phyloP scores from a whole-genome alignment of 2,113 vertebrate genomes.

The Ploceus nigricollis region DNA sequence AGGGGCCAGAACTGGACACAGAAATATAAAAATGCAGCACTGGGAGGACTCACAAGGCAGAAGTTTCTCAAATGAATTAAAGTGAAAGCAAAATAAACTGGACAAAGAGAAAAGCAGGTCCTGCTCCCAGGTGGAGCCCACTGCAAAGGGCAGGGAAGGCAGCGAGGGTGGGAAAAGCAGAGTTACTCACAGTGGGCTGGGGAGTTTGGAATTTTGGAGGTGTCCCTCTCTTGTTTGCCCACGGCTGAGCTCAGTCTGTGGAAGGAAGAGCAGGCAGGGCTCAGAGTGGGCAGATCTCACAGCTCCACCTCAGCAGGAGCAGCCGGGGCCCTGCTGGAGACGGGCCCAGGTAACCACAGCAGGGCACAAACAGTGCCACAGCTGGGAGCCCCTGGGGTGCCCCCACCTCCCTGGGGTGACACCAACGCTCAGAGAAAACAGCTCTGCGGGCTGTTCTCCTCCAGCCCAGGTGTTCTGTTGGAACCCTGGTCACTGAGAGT shows the following conservation, averaged over 20 bases:
- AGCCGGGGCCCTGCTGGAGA: not conserved
- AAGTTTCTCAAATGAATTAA: not conserved
- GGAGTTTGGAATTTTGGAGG: not conserved
- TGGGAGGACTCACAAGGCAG: not conserved
- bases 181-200: slow-evolving; percentile 26
- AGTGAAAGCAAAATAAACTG: not conserved
- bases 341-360: not conserved
- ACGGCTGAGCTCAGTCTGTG: not conserved
- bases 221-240: not conserved
- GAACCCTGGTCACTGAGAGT: not conserved
- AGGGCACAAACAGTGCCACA: not conserved
- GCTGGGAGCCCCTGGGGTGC: not conserved
- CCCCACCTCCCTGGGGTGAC: not conserved
- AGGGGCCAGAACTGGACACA: not conserved
- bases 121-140: not conserved
- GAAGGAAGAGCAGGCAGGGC: not conserved
- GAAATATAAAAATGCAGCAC: not conserved
- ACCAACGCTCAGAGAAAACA: rapidly evolving
- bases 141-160: not conserved
- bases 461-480: not conserved
- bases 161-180: not conserved
- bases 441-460: rapidly evolving
- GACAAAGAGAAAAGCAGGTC: not conserved
- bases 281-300: rapidly evolving
- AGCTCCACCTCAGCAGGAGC: not conserved